A percentile compares a stretch with the other conserved stretches of the same genome.
phyloP scores from a whole-genome alignment of 2,888 invertebrate genomes.

The Exocentrus adspersus region DNA sequence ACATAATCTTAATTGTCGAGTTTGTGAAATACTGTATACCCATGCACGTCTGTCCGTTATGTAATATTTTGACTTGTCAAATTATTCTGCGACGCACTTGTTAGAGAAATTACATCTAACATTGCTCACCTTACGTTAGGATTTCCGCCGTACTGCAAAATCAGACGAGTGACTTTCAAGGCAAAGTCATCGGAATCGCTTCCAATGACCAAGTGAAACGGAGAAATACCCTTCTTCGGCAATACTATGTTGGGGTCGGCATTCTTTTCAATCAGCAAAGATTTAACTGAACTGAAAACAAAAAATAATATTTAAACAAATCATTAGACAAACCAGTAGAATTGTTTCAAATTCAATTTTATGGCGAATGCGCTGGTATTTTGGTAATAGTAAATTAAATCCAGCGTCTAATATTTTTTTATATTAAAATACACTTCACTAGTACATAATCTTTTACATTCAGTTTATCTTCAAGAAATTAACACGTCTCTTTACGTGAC shows the following conservation, averaged over 20 bases:
- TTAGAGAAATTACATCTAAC: neutral
- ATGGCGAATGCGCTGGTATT: neutral
- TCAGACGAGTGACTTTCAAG: conserved; percentile 70
- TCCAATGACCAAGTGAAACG: conserved; percentile 82
- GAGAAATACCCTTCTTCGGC: conserved; percentile 76
- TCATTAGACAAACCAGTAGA: too few species aligned
- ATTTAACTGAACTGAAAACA: conserved; percentile 62
- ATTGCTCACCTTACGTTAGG: conserved; percentile 74
- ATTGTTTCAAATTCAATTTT: neutral
- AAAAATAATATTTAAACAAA: conserved; percentile 3
- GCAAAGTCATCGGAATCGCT: conserved; percentile 69
- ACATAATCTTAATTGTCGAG: too few species aligned
- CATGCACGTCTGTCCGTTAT: too few species aligned
- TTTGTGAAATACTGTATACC: too few species aligned
- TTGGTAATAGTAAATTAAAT: too few species aligned
- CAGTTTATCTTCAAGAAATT: too few species aligned
- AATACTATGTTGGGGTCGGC: conserved; percentile 77
- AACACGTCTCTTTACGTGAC: too few species aligned
- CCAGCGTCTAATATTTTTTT: too few species aligned
- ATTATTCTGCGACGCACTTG: too few species aligned
- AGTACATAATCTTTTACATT: too few species aligned
- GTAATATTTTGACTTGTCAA: too few species aligned
- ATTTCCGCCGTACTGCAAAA: conserved; percentile 76
- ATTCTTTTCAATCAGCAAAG: conserved; percentile 64
- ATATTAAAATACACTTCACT: too few species aligned